phyloP scores from a whole-genome alignment of 1,140 invertebrate species.

The Danaus melanippus region DNA sequence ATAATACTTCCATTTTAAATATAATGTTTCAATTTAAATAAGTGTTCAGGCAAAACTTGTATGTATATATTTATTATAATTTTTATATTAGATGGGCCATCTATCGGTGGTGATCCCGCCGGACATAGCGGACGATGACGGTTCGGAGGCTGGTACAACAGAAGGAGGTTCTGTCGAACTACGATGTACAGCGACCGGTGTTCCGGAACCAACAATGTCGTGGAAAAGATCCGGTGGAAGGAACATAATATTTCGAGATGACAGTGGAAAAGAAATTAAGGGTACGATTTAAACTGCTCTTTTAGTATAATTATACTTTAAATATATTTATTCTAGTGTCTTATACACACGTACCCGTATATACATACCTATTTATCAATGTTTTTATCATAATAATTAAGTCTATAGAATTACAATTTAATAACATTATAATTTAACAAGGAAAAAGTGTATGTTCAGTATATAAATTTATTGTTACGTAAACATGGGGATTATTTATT shows the following conservation, averaged over 20 bases:
- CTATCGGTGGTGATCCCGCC: slow-evolving; percentile 88
- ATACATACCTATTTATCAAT: too few relatives aligned
- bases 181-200: slow-evolving; percentile 84
- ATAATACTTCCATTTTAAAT: too few relatives aligned
- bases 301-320: too few relatives aligned
- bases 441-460: slow-evolving; percentile 13
- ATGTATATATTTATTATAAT: slow-evolving; percentile 11
- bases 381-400: too few relatives aligned
- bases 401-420: too few relatives aligned
- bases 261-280: slow-evolving; percentile 76
- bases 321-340: too few relatives aligned
- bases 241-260: slow-evolving; percentile 80
- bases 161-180: slow-evolving; percentile 87
- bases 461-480: too few relatives aligned
- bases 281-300: slow-evolving; percentile 55
- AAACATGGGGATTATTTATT: too few relatives aligned
- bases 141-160: slow-evolving; percentile 61
- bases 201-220: slow-evolving; percentile 82
- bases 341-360: too few relatives aligned
- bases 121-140: slow-evolving; percentile 82
- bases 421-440: too few relatives aligned
- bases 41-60: background rate
- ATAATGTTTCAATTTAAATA: too few relatives aligned
- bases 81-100: slow-evolving; percentile 79
- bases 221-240: slow-evolving; percentile 85